Conservation (phyloP, 2,888 invertebrate genomes). For the Melikaiella ostensackeni region DNA sequence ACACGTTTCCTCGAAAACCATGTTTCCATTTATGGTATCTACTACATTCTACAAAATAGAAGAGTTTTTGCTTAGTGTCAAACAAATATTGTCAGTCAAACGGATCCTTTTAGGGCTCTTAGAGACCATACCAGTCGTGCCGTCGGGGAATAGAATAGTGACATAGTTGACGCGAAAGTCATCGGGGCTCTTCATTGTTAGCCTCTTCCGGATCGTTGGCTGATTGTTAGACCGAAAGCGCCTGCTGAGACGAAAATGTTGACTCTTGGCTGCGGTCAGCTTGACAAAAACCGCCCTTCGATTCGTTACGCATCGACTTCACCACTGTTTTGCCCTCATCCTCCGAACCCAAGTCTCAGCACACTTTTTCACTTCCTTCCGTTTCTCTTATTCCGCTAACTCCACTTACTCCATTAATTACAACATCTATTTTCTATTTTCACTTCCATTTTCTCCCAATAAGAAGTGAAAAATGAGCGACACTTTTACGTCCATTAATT, state of each 20-base stretch:
- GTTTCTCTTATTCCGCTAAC: slow-evolving; percentile 1
- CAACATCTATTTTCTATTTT: slow-evolving; percentile 23
- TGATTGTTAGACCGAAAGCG: slow-evolving; percentile 49
- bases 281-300: slow-evolving; percentile 71
- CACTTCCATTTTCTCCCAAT: slow-evolving; percentile 8
- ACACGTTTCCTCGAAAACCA: slow-evolving; percentile 24
- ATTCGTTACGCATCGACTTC: slow-evolving; percentile 66
- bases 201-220: slow-evolving; percentile 43
- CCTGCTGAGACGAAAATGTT: slow-evolving; percentile 70
- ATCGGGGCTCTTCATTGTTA: slow-evolving; percentile 44
- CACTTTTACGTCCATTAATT: background rate
- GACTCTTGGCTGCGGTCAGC: slow-evolving; percentile 71
- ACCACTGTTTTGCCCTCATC: slow-evolving; percentile 31
- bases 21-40: background rate
- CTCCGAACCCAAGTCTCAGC: slow-evolving; percentile 42
- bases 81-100: slow-evolving; percentile 37
- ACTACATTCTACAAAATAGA: slow-evolving; percentile 2
- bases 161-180: slow-evolving; percentile 37
- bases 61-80: slow-evolving; percentile 38
- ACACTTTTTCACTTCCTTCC: slow-evolving; percentile 43
- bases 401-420: slow-evolving; percentile 16
- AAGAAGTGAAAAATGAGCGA: background rate
- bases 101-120: slow-evolving; percentile 9
- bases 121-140: slow-evolving; percentile 20
- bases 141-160: slow-evolving; percentile 18